These are phyloP conservation scores for Yoshiicerus persimilis DNA, from an alignment of 1,140 invertebrate genomes.

Conservation along the genomic window DNA sequence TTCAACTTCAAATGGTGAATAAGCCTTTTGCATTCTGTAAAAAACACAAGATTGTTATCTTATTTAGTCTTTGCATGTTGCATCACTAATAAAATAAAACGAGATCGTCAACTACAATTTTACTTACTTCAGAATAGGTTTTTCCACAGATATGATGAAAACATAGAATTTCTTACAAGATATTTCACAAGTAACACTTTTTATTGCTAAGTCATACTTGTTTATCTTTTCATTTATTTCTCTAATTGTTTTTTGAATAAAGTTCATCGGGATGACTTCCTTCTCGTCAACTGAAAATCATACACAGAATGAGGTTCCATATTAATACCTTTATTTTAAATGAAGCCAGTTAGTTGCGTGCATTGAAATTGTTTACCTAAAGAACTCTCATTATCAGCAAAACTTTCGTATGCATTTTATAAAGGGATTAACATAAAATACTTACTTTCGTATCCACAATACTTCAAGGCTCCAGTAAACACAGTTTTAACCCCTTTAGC, in stretches of 20 bases:
- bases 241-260: conserved; percentile 36
- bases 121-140: conserved; percentile 41
- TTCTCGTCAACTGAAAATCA: not conserved
- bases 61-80: not conserved
- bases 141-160: conserved; percentile 44
- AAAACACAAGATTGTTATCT: not conserved
- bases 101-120: too few species aligned
- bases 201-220: conserved; percentile 37
- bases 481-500: conserved; percentile 41
- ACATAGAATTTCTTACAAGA: conserved; percentile 44
- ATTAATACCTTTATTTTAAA: too few species aligned
- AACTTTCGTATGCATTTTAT: too few species aligned
- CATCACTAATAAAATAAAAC: not conserved
- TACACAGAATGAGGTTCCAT: not conserved
- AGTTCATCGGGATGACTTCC: conserved; percentile 11
- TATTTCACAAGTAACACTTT: conserved; percentile 41
- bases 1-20: conserved; percentile 36
- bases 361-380: too few species aligned
- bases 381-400: too few species aligned
- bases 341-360: too few species aligned
- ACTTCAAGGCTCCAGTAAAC: conserved; percentile 37
- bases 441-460: conserved; percentile 9
- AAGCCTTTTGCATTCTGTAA: conserved; percentile 37
- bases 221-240: conserved; percentile 44
- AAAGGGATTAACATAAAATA: too few species aligned